These are phyloP conservation scores for Neoitamus cyanurus DNA, from an alignment of 2,888 invertebrate species.

Conservation along the genomic window DNA sequence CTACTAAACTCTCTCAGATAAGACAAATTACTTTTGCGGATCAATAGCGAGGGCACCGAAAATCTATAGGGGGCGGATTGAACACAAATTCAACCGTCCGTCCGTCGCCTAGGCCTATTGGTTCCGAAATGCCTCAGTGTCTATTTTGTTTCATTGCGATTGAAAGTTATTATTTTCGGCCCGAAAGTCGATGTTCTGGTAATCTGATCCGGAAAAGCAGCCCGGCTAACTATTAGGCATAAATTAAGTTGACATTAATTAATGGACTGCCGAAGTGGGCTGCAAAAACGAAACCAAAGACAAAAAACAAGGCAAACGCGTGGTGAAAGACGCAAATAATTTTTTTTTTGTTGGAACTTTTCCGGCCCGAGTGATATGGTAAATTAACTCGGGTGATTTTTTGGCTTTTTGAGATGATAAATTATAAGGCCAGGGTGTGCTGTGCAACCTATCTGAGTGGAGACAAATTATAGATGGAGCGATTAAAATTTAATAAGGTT, in stretches of 20 bases:
- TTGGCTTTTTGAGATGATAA: not conserved
- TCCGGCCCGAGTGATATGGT: not conserved
- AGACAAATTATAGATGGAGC: not conserved
- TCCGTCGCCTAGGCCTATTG: not conserved
- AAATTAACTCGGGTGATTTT: not conserved
- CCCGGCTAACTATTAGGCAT: constrained; percentile 13
- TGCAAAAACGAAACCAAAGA: not conserved
- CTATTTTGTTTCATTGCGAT: constrained; percentile 5
- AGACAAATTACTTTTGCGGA: constrained; percentile 24
- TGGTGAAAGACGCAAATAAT: not conserved
- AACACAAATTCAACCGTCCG: not conserved
- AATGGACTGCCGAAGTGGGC: not conserved
- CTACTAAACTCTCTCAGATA: not conserved
- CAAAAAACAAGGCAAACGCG: not conserved
- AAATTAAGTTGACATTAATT: constrained; percentile 40
- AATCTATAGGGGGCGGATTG: not conserved
- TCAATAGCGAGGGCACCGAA: constrained; percentile 11
- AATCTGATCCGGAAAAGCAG: constrained; percentile 8
- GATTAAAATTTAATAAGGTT: not conserved
- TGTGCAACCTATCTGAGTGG: not conserved
- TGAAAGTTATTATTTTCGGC: constrained; percentile 20
- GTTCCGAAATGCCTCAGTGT: not conserved
- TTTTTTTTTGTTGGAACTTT: not conserved
- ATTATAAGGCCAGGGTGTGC: not conserved
- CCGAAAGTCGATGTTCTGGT: not conserved